Evolutionary conservation across 2,888 invertebrate genomes (phyloP).

Genomic region (Leistus spinibarbis): DNA sequence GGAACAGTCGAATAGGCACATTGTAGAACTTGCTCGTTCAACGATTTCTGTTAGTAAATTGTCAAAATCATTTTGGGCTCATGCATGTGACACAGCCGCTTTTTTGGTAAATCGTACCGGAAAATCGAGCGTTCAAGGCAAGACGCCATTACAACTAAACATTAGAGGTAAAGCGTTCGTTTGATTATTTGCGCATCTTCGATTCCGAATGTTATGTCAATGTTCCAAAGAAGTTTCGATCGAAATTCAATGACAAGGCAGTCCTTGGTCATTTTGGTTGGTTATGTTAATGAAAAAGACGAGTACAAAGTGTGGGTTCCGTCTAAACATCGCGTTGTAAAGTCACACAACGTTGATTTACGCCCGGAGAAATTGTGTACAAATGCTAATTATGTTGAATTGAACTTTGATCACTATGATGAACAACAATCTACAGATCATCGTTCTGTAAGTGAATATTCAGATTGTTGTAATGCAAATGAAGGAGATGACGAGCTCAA

Average conservation of each 20-base stretch:
- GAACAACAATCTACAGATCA: constrained; percentile 6
- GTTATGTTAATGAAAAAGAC: constrained; percentile 47
- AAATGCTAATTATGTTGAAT: too few relatives aligned
- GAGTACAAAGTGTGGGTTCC: constrained; percentile 35
- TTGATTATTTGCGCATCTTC: constrained; percentile 25
- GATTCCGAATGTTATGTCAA: constrained; percentile 11
- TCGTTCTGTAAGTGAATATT: too few relatives aligned
- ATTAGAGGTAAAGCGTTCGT: constrained; percentile 29
- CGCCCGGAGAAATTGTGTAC: constrained; percentile 31
- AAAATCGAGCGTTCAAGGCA: constrained; percentile 30
- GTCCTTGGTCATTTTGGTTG: constrained; percentile 46
- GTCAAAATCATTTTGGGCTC: constrained; percentile 36
- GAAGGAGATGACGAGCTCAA: too few relatives aligned
- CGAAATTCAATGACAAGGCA: constrained; percentile 50
- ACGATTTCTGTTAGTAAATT: constrained; percentile 36
- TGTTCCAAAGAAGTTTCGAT: constrained; percentile 39
- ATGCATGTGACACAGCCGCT: constrained; percentile 19
- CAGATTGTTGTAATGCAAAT: too few relatives aligned
- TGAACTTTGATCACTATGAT: too few relatives aligned
- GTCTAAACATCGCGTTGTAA: constrained; percentile 27
- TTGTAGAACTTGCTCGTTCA: constrained; percentile 28
- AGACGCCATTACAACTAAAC: constrained; percentile 36
- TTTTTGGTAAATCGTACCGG: constrained; percentile 41
- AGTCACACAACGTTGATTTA: constrained; percentile 34
- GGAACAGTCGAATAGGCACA: constrained; percentile 26